Evolutionary conservation across 2,888 invertebrate species (phyloP).

Genomic region (Thera obeliscata): DNA sequence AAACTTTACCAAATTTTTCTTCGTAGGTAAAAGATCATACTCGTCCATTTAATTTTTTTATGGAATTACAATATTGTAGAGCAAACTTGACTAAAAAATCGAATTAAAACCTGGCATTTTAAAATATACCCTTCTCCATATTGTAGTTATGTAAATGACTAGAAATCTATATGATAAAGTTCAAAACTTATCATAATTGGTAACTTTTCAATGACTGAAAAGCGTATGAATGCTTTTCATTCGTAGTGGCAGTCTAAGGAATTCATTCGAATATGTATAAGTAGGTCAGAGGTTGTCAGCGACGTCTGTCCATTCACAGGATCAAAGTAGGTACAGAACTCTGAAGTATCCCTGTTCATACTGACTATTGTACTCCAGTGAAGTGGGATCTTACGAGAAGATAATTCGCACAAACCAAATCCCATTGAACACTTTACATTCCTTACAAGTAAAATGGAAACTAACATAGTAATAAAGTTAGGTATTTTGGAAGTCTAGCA

Average conservation of each 20-base stretch:
- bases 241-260: constrained; percentile 9
- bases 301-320: constrained; percentile 9
- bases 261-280: background rate
- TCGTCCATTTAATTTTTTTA: too few species aligned
- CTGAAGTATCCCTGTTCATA: background rate
- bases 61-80: too few species aligned
- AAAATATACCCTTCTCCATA: constrained; percentile 42
- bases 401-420: background rate
- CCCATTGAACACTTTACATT: constrained; percentile 4
- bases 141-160: constrained; percentile 72
- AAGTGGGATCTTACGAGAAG: constrained; percentile 1
- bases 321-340: constrained; percentile 4
- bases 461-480: constrained; percentile 9
- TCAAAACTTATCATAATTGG: constrained; percentile 36
- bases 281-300: constrained; percentile 4
- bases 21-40: too few species aligned
- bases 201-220: constrained; percentile 13
- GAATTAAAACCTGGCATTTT: constrained; percentile 30
- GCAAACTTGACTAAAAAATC: constrained; percentile 59
- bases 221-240: constrained; percentile 4
- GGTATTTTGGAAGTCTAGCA: constrained; percentile 48
- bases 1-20: too few species aligned
- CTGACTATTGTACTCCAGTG: constrained; percentile 9
- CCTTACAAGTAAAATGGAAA: constrained; percentile 6
- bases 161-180: constrained; percentile 62